phyloP scores from a whole-genome alignment of 2,113 vertebrate species.

The Macroglossus sobrinus region DNA sequence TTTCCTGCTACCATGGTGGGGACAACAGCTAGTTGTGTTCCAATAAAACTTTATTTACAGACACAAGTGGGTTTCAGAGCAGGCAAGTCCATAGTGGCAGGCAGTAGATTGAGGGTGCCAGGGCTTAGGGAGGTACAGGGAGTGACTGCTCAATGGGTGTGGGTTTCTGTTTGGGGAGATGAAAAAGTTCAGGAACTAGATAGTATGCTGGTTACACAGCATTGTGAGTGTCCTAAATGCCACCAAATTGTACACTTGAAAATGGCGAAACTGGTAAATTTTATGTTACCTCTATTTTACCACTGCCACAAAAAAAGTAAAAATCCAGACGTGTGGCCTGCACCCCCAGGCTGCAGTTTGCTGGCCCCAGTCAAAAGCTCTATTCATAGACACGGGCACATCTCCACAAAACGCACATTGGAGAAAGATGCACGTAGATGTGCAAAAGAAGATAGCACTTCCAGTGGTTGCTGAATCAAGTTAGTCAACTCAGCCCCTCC shows the following conservation, averaged over 20 bases:
- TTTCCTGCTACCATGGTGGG: background rate
- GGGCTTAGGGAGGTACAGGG: background rate
- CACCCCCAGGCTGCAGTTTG: accelerated
- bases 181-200: background rate
- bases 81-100: background rate
- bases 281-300: background rate
- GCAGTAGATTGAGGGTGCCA: background rate
- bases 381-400: background rate
- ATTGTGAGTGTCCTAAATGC: accelerated
- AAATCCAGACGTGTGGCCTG: background rate
- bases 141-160: background rate
- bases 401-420: background rate
- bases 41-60: background rate
- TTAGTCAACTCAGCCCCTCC: background rate
- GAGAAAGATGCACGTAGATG: accelerated
- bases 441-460: accelerated
- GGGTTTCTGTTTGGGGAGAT: too few species aligned
- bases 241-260: accelerated
- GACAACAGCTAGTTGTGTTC: background rate
- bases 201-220: background rate
- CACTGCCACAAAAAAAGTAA: background rate
- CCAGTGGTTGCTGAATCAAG: background rate
- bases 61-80: background rate
- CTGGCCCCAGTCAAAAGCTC: accelerated
- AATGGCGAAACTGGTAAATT: accelerated